Percentiles rank a stretch among this genome's conserved stretches.
Evolutionary conservation across 2,888 invertebrate genomes (phyloP).

Genomic region (Nebria salina): DNA sequence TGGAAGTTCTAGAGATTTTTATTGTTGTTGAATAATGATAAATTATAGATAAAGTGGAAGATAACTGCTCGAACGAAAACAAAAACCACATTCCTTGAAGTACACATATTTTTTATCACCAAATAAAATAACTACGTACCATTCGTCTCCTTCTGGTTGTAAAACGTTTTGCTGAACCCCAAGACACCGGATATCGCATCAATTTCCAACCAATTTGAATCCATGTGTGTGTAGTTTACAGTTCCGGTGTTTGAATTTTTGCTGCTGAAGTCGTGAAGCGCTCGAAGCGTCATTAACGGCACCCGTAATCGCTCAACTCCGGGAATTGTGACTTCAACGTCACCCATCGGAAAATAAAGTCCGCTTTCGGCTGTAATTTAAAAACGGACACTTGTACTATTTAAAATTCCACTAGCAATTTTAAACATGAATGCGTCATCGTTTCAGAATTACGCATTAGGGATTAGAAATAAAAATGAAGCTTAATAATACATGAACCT

Average conservation of each 20-base stretch:
- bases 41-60: background rate
- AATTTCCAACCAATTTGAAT: conserved; percentile 15
- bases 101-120: background rate
- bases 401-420: background rate
- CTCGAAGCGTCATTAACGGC: conserved; percentile 16
- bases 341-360: conserved; percentile 24
- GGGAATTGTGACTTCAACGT: conserved; percentile 18
- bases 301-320: background rate
- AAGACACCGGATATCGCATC: conserved; percentile 3
- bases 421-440: background rate
- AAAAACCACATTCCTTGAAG: background rate
- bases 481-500: background rate
- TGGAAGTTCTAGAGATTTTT: background rate
- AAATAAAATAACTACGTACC: background rate
- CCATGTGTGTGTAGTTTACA: conserved; percentile 12
- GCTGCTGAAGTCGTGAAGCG: conserved; percentile 7
- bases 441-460: background rate
- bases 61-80: background rate
- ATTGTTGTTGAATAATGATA: background rate
- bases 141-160: background rate
- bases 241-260: conserved; percentile 3
- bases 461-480: background rate
- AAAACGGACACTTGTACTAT: background rate
- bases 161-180: background rate
- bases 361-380: conserved; percentile 17